These are phyloP conservation scores for Crematogaster levior DNA, from an alignment of 2,888 invertebrate species.

Conservation along the genomic window DNA sequence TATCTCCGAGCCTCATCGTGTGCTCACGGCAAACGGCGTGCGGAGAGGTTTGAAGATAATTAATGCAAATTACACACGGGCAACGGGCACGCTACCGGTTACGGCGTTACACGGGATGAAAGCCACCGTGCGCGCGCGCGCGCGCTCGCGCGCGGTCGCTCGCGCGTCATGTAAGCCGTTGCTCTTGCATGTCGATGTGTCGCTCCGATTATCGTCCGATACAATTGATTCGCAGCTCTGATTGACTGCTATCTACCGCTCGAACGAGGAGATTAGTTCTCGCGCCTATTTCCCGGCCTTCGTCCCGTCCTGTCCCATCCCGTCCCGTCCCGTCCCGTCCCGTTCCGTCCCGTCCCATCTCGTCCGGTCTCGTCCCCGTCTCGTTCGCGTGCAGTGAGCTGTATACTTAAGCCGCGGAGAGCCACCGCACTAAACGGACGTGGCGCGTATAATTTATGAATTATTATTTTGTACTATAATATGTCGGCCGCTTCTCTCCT, in stretches of 20 bases:
- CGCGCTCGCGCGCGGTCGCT: neutral
- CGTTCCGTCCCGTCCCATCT: neutral
- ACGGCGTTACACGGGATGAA: slow-evolving; percentile 71
- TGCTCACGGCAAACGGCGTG: slow-evolving; percentile 54
- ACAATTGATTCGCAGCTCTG: slow-evolving; percentile 42
- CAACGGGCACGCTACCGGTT: slow-evolving; percentile 76
- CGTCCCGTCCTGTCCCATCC: neutral
- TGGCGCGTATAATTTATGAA: slow-evolving; percentile 82
- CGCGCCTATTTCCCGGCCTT: slow-evolving; percentile 21
- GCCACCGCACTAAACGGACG: slow-evolving; percentile 79
- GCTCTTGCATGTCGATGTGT: slow-evolving; percentile 47
- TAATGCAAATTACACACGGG: slow-evolving; percentile 78
- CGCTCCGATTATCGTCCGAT: slow-evolving; percentile 50
- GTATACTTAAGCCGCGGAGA: slow-evolving; percentile 69
- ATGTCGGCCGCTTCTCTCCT: slow-evolving; percentile 68
- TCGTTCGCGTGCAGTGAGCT: slow-evolving; percentile 68
- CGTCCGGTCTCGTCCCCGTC: slow-evolving; percentile 21
- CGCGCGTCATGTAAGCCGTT: slow-evolving; percentile 58
- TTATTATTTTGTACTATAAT: slow-evolving; percentile 83
- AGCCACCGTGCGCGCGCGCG: slow-evolving; percentile 41
- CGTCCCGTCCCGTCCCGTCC: neutral
- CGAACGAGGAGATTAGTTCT: slow-evolving; percentile 9
- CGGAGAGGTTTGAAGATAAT: slow-evolving; percentile 77
- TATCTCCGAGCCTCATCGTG: slow-evolving; percentile 52
- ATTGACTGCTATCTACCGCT: slow-evolving; percentile 21